Evolutionary conservation across 2,797 vertebrate genomes (phyloP), one percentile per base, ranked within the genome.

Genomic region (Atherinosoma microstoma): DNA sequence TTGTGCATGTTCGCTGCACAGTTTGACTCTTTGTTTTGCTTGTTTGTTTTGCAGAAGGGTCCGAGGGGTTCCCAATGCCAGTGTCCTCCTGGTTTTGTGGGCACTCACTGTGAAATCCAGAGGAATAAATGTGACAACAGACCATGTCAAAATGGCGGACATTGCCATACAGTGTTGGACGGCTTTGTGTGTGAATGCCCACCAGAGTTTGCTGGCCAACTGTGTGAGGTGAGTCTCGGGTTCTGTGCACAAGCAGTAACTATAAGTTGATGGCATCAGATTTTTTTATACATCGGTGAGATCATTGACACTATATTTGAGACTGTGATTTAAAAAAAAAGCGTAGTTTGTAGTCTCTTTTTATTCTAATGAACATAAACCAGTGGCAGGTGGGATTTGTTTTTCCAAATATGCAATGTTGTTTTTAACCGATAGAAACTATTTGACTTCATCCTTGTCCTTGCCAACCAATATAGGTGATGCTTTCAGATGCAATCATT

Each of bases 181-280:
- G 87, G 95, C 77, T 98, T 98, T 54, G 93, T 86, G 70, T 99
- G 98, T 68, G 94, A 96, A 65, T 99, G 98, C 79, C 92, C 83
- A 1, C 70, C 86, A 4, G 94, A 95, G 70, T 97, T 95, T 82
- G 94, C 95, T 0, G 98, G 97, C 80, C 87, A 80, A 30, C 94
- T 96, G 71, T 99, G 98, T 3, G 96, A 99, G 96, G 98, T 99
- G 91, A 95, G 95, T 76, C 35, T 59, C 68, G 2, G 5, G 60
- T 72, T 70, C 35, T 30, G 35, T 35, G 3, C 15, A 3, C 2
- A 57, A 27, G 11, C 49, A 53, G n/a, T 30, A 18, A 56, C 27
- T 27, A 24, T 4, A 53, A 27, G 11, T 49, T 11, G 10, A 53
- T 53, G 12, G 13, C 24, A 6, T 12, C 6, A 16, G 54, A 30